Evolutionary conservation across 2,113 vertebrate genomes (phyloP).

Genomic region (Actenoides hombroni): DNA sequence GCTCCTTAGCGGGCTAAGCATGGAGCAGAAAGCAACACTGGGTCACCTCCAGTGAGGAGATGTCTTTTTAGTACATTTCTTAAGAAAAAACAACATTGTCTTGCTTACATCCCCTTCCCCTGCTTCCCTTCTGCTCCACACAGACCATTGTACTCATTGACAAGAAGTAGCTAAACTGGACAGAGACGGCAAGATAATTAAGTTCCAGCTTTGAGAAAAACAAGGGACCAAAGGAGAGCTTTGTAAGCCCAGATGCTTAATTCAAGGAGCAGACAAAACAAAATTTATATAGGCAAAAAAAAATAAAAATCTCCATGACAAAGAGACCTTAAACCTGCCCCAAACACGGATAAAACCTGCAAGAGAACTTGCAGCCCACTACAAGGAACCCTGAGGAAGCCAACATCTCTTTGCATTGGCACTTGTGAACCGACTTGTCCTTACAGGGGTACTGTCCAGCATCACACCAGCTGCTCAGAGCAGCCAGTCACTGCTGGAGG

Average conservation of each 20-base stretch:
- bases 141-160: fast-evolving
- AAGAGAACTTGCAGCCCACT: neutral
- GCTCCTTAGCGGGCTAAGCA: neutral
- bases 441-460: fast-evolving
- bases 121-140: neutral
- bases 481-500: fast-evolving
- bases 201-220: neutral
- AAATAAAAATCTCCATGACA: neutral
- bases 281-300: neutral
- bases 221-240: neutral
- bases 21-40: neutral
- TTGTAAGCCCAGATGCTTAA: neutral
- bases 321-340: neutral
- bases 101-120: neutral
- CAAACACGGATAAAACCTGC: neutral
- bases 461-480: neutral
- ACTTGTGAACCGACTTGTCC: neutral
- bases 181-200: neutral
- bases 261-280: neutral
- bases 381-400: fast-evolving
- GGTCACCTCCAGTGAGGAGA: neutral
- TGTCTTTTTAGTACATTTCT: neutral
- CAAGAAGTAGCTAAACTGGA: neutral
- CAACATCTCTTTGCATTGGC: fast-evolving
- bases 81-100: neutral